These are phyloP conservation scores for Dromas ardeola DNA, from an alignment of 2,113 vertebrate genomes.

Conservation along the genomic window DNA sequence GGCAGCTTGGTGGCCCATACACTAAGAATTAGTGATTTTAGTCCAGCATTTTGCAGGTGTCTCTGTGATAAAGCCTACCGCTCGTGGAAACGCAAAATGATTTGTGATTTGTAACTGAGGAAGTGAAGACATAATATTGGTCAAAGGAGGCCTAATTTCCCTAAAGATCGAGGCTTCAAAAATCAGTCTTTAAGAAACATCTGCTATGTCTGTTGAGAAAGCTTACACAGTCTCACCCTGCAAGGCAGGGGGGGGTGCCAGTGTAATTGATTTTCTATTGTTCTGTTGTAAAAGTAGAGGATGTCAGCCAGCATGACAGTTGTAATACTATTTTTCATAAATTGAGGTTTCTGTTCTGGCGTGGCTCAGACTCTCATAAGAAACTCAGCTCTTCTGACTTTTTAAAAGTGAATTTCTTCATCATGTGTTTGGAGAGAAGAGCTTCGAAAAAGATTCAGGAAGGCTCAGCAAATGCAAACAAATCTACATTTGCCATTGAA, in stretches of 20 bases:
- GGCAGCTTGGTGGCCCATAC: neutral
- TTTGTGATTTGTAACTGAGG: neutral
- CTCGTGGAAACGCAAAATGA: neutral
- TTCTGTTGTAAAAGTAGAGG: neutral
- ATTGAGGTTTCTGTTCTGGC: neutral
- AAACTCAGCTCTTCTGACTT: neutral
- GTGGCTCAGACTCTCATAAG: neutral
- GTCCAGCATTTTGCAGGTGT: neutral
- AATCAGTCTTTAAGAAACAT: neutral
- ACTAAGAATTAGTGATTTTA: neutral
- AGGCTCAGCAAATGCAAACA: neutral
- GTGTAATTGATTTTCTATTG: constrained; percentile 17
- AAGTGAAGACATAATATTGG: neutral
- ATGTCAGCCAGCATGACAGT: neutral
- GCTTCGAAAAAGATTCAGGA: neutral
- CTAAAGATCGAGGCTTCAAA: neutral
- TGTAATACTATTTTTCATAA: neutral
- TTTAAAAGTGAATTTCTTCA: neutral
- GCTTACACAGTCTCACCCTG: neutral
- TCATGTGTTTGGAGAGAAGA: neutral
- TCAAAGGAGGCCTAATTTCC: neutral
- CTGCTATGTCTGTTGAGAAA: neutral
- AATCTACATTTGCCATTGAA: neutral
- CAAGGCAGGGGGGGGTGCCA: neutral
- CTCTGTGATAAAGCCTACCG: neutral